Evolutionary conservation across 2,888 invertebrate genomes (phyloP), one percentile per base, ranked within the genome.

Genomic region (Melieria omissa): DNA sequence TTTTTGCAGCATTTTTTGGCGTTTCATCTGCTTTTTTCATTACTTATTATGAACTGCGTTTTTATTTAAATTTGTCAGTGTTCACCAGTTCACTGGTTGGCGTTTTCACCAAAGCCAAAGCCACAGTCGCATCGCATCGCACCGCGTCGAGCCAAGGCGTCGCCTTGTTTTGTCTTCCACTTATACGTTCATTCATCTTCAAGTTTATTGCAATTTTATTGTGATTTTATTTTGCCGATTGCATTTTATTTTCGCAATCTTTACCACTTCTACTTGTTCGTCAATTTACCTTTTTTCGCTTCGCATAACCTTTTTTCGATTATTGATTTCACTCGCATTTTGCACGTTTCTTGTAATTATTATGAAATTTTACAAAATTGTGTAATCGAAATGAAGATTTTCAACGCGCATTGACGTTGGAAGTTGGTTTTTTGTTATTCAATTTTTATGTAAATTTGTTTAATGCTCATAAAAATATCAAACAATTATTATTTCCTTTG

Each of bases 181-280:
- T 29, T 29, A 29, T 29, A 29, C 29, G 29, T 29, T 29, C 29
- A 69, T 54, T n/a, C 61, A 65, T 65, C 65, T 71, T 71, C 71
- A 71, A 71, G 71, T 65, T 71, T 71, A 65, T 71, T 61, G 52
- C 61, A n/a, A 61, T 71, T 71, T 65, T 61, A 42, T 65, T 49
- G n/a, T 42, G 9, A 42, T 58, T 70, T 64, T 47, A 16, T 14
- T 58, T 58, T 7, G 0, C 58, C 47, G 52, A 49, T 49, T 60
- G 45, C 7, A 16, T 62, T 52, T 52, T 29, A 29, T 29, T 67
- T 67, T 67, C 60, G 52, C 60, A 61, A 67, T 46, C 14, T 49
- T 52, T 42, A 12, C 9, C 29, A 54, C 54, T 44, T 4, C 52
- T n/a, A 44, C 7, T 67, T 44, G 58, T 58, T 52, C 45, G 16